Conservation (phyloP, 1,140 invertebrate species). For the Drosophila bifasciata region DNA sequence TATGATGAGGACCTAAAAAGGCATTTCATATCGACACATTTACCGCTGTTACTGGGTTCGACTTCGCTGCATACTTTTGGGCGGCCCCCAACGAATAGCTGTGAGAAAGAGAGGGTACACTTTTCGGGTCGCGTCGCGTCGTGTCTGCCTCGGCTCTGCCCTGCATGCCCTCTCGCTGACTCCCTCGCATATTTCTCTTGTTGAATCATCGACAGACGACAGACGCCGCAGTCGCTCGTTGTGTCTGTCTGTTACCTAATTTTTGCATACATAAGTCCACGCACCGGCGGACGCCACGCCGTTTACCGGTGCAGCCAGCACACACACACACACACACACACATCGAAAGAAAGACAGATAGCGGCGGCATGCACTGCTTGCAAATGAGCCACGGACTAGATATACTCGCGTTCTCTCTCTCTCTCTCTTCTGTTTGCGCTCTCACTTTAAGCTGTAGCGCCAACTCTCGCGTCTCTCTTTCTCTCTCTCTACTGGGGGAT, state of each 20-base stretch:
- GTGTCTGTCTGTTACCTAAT: slow-evolving; percentile 45
- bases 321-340: background rate
- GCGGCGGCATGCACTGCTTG: slow-evolving; percentile 8
- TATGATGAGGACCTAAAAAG: no score
- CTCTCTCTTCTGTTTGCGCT: background rate
- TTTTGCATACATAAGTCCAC: slow-evolving; percentile 39
- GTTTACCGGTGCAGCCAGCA: slow-evolving; percentile 34
- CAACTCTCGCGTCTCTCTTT: slow-evolving; percentile 2
- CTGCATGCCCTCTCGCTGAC: slow-evolving; percentile 12
- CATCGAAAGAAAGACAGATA: slow-evolving; percentile 13
- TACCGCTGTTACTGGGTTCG: no score
- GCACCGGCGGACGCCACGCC: slow-evolving; percentile 8
- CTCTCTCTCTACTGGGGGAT: slow-evolving; percentile 45
- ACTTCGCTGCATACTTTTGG: slow-evolving; percentile 78
- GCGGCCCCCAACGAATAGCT: no score
- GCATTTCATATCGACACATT: no score
- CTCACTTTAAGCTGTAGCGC: background rate
- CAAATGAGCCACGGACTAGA: slow-evolving; percentile 45
- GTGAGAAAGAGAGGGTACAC: slow-evolving; percentile 24
- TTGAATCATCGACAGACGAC: slow-evolving; percentile 25
- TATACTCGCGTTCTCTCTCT: slow-evolving; percentile 47
- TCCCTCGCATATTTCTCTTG: slow-evolving; percentile 8
- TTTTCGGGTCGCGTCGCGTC: background rate
- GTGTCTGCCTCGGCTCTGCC: background rate
- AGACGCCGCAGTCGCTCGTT: background rate